These are phyloP conservation scores for Petrocephalus microphthalmus DNA, from an alignment of 2,113 vertebrate species.

Conservation along the genomic window DNA sequence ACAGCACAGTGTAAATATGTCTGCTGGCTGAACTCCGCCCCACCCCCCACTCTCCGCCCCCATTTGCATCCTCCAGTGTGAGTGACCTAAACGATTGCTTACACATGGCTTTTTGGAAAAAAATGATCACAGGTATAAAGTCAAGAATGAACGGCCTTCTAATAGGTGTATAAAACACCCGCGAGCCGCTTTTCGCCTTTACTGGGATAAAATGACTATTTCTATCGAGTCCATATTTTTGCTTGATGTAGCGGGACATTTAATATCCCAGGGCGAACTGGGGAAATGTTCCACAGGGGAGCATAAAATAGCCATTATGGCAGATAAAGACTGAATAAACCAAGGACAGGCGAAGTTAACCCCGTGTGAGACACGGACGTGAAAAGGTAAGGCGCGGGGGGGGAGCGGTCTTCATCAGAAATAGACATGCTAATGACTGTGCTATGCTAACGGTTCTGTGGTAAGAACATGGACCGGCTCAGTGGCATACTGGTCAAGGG, in stretches of 20 bases:
- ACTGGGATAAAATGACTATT: conserved; percentile 29
- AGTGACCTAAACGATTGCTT: conserved; percentile 9
- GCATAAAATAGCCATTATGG: conserved; percentile 21
- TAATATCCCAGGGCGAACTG: conserved; percentile 22
- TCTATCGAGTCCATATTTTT: conserved; percentile 20
- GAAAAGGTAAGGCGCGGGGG: conserved; percentile 13
- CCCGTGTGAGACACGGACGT: conserved; percentile 17
- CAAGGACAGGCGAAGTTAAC: conserved; percentile 9
- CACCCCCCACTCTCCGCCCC: not conserved
- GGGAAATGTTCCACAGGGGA: conserved; percentile 28
- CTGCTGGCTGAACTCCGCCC: not conserved
- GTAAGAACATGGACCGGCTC: not conserved
- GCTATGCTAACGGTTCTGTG: not conserved
- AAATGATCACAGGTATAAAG: not conserved
- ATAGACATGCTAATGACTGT: not conserved
- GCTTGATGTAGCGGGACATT: conserved; percentile 20
- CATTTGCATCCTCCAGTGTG: not conserved
- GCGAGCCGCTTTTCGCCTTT: conserved; percentile 12
- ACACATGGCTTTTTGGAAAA: conserved; percentile 10
- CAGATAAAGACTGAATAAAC: conserved; percentile 23
- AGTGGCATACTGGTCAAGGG: not conserved
- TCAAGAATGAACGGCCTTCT: conserved; percentile 10
- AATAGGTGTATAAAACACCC: conserved; percentile 19
- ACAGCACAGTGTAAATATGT: not conserved
- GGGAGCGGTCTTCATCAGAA: not conserved